Evolutionary conservation across 2,113 vertebrate species (phyloP), one percentile per base, ranked within the genome.

Genomic region (Progne subis): DNA sequence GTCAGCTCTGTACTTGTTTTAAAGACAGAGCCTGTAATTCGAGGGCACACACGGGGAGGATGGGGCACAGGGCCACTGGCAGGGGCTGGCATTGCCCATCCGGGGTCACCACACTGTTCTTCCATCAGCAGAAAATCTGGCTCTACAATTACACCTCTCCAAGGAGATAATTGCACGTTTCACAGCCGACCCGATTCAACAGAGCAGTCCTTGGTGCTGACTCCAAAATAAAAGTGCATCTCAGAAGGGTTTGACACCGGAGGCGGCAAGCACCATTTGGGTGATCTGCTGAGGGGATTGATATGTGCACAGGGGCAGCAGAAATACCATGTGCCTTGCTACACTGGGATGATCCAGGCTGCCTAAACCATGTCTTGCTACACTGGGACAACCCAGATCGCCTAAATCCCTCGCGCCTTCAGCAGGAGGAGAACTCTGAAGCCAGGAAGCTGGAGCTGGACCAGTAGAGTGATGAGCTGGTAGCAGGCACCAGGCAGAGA

Each of bases 1-100:
- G 63, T 46, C 14, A 2, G 8, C 18, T 21, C 19, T 29, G 39
- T 25, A 49, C 89, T 63, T 55, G n/a, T 69, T 80, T 87, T 65
- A 29, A 75, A 76, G 81, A 32, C 31, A 46, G 82, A 61, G 75
- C 11, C 46, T 8, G 3, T 39, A 61, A 59, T 2, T 3, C 0
- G 2, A 49, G 31, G 25, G 57, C 8, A 69, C 69, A 29, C 5
- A 6, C 0, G 0, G 50, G 24, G 25, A 80, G 29, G 44, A 80
- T 0, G 0, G 12, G 26, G 43, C 11, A 3, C 11, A 26, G 0
- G 14, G 46, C 4, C 2, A 0, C 67, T 26, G 65, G 32, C 39
- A 46, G 19, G 34, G 76, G 18, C 44, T 76, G 70, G 49, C 37
- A 68, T 0, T 1, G 15, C 9, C 43, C 57, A 2, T 2, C 26